Evolutionary conservation across 2,888 invertebrate genomes (phyloP).

Genomic region (Bombyx huttoni): DNA sequence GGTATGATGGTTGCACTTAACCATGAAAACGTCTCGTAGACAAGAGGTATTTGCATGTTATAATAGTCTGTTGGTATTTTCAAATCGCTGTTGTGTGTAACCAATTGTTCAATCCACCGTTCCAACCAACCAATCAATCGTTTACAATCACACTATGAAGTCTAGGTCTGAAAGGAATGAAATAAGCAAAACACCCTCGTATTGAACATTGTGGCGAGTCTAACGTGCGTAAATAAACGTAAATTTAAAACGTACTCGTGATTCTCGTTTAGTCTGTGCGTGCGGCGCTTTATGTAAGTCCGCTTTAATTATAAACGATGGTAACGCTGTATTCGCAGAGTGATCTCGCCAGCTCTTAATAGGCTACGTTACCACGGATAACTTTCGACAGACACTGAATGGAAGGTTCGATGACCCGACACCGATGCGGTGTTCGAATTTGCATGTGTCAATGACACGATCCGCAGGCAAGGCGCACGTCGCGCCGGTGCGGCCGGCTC

Average conservation of each 20-base stretch:
- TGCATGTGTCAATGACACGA: constrained; percentile 71
- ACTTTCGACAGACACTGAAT: constrained; percentile 71
- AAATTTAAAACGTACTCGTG: constrained; percentile 28
- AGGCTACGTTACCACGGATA: constrained; percentile 41
- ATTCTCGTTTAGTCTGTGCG: constrained; percentile 29
- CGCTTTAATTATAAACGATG: constrained; percentile 34
- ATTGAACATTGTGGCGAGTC: constrained; percentile 27
- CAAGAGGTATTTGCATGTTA: constrained; percentile 46
- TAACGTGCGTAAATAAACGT: constrained; percentile 25
- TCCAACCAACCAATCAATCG: constrained; percentile 62
- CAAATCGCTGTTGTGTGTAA: constrained; percentile 37
- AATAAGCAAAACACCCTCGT: constrained; percentile 16
- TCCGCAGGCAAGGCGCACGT: constrained; percentile 34
- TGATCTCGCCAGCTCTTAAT: constrained; percentile 28
- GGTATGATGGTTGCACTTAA: constrained; percentile 4
- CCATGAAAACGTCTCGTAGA: constrained; percentile 34
- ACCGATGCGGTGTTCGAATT: constrained; percentile 56
- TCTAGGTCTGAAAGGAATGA: not conserved
- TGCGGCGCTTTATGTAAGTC: constrained; percentile 23
- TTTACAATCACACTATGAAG: constrained; percentile 37
- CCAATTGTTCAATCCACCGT: constrained; percentile 55
- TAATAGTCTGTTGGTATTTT: constrained; percentile 43
- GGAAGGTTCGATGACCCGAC: constrained; percentile 59
- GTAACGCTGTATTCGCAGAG: constrained; percentile 41
- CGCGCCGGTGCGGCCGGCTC: constrained; percentile 30